Evolutionary conservation across 2,888 invertebrate species (phyloP), one percentile per base, ranked within the genome.

Genomic region (Leptinotarsa peninsularis): DNA sequence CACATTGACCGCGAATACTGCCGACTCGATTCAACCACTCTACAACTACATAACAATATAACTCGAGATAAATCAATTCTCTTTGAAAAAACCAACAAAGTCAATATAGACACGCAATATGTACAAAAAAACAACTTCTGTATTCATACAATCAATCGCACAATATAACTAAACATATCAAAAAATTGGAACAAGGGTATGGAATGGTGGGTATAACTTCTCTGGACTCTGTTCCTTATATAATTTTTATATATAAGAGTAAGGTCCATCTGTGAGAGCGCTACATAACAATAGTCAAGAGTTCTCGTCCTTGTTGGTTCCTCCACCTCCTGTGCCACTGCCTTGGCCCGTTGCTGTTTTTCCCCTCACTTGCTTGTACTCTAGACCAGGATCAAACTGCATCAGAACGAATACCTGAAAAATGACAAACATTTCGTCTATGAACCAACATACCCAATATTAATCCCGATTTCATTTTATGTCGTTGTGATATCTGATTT

Each of bases 241-340:
- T 67, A 75, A 5, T 52, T 67, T 79, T 83, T 83, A 95, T 87
- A 96, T 95, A 91, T 95, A 95, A 89, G 95, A 95, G 93, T 97
- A 97, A 91, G 97, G 97, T 91, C 97, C 97, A 91, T 97, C 97
- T 88, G 97, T 97, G 92, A 97, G 96, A 94, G 97, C 97, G 95
- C 97, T 97, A 96, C 97, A 97, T 92, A 97, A 94, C 94, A 97
- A 94, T 93, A 97, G 96, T 97, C 97, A 97, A 94, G 97, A 97
- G 90, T 96, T 96, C 91, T 97, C 96, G 90, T 97, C 96, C 89
- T 96, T 96, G 89, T 93, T 93, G 82, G 93, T 91, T 83, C 93
- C 92, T 82, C 93, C 92, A 77, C 91, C 91, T 80, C 91, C 91
- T 81, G 91, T 91, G 81, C 91, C 91, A 84, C 91, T 90, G 75